Evolutionary conservation across 1,140 invertebrate species (phyloP).

Genomic region (Sitophilus oryzae): DNA sequence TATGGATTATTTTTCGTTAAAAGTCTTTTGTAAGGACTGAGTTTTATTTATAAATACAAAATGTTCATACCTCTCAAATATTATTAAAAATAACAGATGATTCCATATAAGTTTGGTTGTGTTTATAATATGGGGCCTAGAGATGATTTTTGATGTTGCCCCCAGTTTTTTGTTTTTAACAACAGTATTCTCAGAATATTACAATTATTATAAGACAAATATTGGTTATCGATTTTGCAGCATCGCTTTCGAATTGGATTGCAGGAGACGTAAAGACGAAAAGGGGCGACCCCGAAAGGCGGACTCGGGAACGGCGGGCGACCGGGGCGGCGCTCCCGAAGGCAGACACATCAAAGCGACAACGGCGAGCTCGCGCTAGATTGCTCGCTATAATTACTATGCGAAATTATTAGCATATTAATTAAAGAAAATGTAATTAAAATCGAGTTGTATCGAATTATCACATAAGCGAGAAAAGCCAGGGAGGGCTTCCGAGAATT

Average conservation of each 20-base stretch:
- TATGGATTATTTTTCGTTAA: too few relatives aligned
- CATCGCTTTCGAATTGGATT: slow-evolving; percentile 2
- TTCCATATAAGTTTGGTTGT: too few relatives aligned
- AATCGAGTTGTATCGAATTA: slow-evolving; percentile 44
- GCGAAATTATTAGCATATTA: slow-evolving; percentile 52
- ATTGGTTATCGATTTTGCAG: slow-evolving; percentile 2
- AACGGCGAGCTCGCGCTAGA: slow-evolving; percentile 44
- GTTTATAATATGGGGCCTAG: too few relatives aligned
- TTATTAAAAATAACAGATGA: too few relatives aligned
- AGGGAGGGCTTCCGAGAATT: slow-evolving; percentile 5
- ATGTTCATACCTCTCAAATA: too few relatives aligned
- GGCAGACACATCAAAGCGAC: slow-evolving; percentile 46
- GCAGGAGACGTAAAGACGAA: slow-evolving; percentile 1
- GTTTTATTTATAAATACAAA: too few relatives aligned
- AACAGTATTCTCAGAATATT: too few relatives aligned
- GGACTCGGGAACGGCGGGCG: slow-evolving; percentile 3
- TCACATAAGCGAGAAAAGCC: slow-evolving; percentile 5
- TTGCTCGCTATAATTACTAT: slow-evolving; percentile 49
- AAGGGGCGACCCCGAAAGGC: neutral
- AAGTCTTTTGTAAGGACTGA: too few relatives aligned
- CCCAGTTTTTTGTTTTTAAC: too few relatives aligned
- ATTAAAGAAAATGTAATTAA: slow-evolving; percentile 49
- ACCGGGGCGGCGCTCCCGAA: slow-evolving; percentile 5
- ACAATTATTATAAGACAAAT: neutral
- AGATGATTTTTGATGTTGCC: too few relatives aligned